Base-by-base conservation (phyloP, 2,888 invertebrate species). In the Scaptomyza polygonia region DNA sequence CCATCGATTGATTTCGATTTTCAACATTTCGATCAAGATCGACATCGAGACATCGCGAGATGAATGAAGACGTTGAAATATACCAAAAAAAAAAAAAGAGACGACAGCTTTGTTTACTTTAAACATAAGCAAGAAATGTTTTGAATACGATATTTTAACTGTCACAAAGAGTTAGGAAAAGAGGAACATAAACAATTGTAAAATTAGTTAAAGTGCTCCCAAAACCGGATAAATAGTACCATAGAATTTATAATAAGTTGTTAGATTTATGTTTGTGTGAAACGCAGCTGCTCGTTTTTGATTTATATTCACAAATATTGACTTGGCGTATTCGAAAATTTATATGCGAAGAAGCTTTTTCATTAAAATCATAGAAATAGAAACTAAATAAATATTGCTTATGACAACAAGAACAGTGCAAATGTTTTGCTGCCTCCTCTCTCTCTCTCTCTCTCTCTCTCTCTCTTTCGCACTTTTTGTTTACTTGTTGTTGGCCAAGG, bases 341-440 rank as follows among this genome's bases (percentile, higher is more conserved):
- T 39, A 74, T 69, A 63, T 51, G 54, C 55, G 56, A 9, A 39
- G 21, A 75, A 72, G 68, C 58, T 68, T 76, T 75, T 76, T 76
- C 76, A 75, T 76, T 75, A 68, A 76, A 76, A 68, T 76, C 64
- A 72, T 75, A 75, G 75, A 75, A 75, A 67, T 72, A 59, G 74
- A 75, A 75, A 75, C 76, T 76, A 75, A 76, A 75, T 75, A 75
- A 75, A 75, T 75, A 75, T 76, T 62, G 64, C 68, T 59, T 68
- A 61, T 72, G 68, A 65, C 76, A 75, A 74, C 64, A 74, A 64
- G 67, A 75, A 75, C 64, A 65, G 54, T 52, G 54, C 74, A 52
- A 14, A 16, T 16, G 39, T 9, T 39, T 39, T 39, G 16, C 16
- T 39, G 36, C 8, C 39, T 16, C n/a, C n/a, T n/a, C n/a, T n/a